Evolutionary conservation across 2,113 vertebrate genomes (phyloP).

Genomic region (Podilymbus podiceps): DNA sequence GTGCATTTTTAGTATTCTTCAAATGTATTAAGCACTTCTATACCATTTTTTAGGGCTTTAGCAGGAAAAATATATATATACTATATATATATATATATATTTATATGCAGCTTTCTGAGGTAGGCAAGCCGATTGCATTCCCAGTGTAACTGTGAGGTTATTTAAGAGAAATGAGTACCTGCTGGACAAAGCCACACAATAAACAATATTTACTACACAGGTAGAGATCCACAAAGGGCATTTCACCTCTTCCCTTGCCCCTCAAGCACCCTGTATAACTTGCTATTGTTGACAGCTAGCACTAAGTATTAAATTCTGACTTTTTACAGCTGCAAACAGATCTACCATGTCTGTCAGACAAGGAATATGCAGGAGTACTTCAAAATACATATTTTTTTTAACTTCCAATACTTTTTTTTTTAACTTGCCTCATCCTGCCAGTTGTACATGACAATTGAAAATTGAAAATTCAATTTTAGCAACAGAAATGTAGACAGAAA

Average conservation of each 20-base stretch:
- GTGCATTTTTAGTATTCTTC: conserved; percentile 48
- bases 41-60: not conserved
- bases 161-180: not conserved
- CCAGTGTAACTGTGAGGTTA: not conserved
- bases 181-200: not conserved
- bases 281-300: not conserved
- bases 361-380: fast-evolving
- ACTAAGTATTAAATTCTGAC: not conserved
- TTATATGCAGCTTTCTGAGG: not conserved
- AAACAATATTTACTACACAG: not conserved
- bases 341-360: not conserved
- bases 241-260: not conserved
- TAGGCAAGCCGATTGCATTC: not conserved
- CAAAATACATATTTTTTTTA: not conserved
- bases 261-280: not conserved
- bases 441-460: not conserved
- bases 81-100: not conserved
- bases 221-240: not conserved
- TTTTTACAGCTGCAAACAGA: not conserved
- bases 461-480: not conserved
- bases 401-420: fast-evolving
- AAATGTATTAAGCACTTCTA: not conserved
- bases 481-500: fast-evolving
- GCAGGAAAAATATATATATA: not conserved
- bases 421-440: not conserved